Evolutionary conservation across 2,113 vertebrate genomes (phyloP), one percentile per base, ranked within the genome.

Genomic region (Plectropomus leopardus): DNA sequence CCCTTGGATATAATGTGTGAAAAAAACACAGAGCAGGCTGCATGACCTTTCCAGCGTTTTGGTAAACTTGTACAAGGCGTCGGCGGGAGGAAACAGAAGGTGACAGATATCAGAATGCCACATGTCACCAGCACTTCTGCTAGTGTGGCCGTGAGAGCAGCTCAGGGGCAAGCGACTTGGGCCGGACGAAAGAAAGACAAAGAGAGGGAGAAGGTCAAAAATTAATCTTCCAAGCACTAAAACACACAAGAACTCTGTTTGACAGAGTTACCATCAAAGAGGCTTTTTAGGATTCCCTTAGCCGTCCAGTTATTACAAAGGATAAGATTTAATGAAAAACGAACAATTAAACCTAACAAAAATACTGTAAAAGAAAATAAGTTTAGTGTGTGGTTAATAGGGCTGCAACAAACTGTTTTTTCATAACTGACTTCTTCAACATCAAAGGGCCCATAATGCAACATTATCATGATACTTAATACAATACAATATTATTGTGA

Each of bases 41-140:
- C 24, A 58, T 94, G 95, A 94, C 94, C 95, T 95, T 95, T 94
- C 67, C 71, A 89, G 88, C 85, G 66, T 85, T 89, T 91, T 92
- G 83, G 88, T 92, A 90, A 91, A 89, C 90, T 91, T 80, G 75
- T 81, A 84, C 80, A 80, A 85, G 87, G 88, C 67, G 63, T 82
- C 17, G 26, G 61, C 51, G 55, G 76, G 85, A 89, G 50, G 58
- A 87, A 91, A 93, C 81, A 83, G 69, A 84, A 94, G 87, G 91
- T 93, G 94, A 92, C 94, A 94, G 89, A 90, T 93, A 94, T 93
- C 91, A 89, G 84, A 92, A 90, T 85, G 86, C 87, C 85, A 87
- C 86, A 86, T 87, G 90, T 92, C 94, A 92, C 75, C 72, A 74
- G 84, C 36, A 72, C 91, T 78, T 84, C 69, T 86, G 75, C 86